phyloP scores from a whole-genome alignment of 2,797 vertebrate species.

The Podargus strigoides region DNA sequence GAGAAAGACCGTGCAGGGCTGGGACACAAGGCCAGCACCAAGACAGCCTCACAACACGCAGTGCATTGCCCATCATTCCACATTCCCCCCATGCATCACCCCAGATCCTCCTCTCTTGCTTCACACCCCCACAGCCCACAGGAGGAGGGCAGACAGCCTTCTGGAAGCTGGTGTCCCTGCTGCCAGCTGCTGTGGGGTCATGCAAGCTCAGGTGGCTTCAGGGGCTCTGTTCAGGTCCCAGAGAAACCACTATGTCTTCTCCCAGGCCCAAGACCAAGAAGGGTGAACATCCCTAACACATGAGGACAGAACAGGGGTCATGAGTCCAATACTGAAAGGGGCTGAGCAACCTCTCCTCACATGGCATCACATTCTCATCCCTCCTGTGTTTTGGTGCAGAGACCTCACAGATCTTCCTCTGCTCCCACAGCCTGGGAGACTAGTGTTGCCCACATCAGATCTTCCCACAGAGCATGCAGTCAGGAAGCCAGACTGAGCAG shows the following conservation, averaged over 20 bases:
- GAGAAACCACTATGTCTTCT: not conserved
- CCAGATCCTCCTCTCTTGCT: not conserved
- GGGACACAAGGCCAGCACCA: rapidly evolving
- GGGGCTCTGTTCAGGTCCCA: not conserved
- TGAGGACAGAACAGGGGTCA: not conserved
- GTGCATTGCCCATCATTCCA: not conserved
- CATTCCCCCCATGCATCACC: not conserved
- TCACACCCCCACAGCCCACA: not conserved
- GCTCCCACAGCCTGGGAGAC: not conserved
- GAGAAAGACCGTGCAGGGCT: not conserved
- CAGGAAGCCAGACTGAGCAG: not conserved
- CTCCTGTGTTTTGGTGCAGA: not conserved
- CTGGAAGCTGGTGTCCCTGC: not conserved
- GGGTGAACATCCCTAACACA: not conserved
- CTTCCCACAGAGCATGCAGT: not conserved
- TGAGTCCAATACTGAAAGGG: not conserved
- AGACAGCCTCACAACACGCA: not conserved
- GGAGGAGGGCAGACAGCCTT: not conserved
- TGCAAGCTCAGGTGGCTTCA: not conserved
- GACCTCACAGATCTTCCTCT: not conserved
- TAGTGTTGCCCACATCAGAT: not conserved
- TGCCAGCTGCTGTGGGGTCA: not conserved
- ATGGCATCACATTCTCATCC: not conserved
- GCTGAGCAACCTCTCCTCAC: not conserved
- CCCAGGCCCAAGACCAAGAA: not conserved